Base-by-base conservation (phyloP, 1,140 invertebrate genomes). In the Apocrypta bakeri region DNA sequence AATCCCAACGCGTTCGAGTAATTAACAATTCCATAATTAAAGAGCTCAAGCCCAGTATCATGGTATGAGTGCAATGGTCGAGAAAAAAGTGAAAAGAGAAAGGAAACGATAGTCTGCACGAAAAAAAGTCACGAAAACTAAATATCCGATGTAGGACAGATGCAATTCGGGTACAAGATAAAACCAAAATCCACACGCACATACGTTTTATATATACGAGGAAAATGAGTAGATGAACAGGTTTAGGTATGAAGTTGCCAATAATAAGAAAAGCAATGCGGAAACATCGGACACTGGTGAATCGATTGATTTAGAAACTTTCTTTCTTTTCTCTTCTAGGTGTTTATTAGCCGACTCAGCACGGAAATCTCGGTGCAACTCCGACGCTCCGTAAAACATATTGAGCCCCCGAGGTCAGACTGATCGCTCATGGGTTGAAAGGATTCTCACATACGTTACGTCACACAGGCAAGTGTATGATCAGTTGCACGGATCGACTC, bases 221-320 rank as follows among this genome's bases (percentile, higher is more conserved):
- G 33, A 37, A 37, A 37, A 33, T 25, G 64, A 14, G 25, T 0
- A 25, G 3, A 4, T 1, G 14, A 63, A n/a, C 24, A 72, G 42
- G 27, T 14, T 29, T 9, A n/a, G 6, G 68, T n/a, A 63, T 69
- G 29, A 80, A 80, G 40, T 8, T 27, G 31, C 24, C 27, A 74
- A 69, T 74, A 80, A 79, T 69, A 63, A 74, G 27, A 69, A 79
- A 83, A 48, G 61, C 37, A 72, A 69, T 56, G 75, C 75, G 68
- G 71, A 77, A 82, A 82, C 77, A 77, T 77, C 64, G 69, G 74
- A 77, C 72, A 82, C 66, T 77, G 73, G 64, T 72, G 81, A 77
- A 82, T 77, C 66, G 81, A 82, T 82, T 72, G 37, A 61, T 82
- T 76, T 81, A 66, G 37, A 11, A 56, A 48, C 29, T 24, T n/a